Evolutionary conservation across 1,140 invertebrate genomes (phyloP).

Genomic region (Oryzaephilus surinamensis): DNA sequence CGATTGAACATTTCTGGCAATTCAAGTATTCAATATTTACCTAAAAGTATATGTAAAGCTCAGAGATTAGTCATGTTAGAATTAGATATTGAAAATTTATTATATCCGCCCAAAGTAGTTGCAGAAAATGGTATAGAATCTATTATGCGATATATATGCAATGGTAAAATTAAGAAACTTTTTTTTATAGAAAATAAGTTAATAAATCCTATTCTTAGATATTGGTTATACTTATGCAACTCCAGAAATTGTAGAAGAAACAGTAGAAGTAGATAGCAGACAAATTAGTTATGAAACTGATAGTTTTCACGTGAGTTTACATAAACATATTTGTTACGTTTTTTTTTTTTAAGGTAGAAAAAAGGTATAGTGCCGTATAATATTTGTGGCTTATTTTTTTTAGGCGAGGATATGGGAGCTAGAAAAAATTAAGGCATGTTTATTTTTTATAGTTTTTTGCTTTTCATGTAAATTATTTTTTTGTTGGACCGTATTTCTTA

Average conservation of each 20-base stretch:
- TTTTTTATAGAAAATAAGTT: conserved; percentile 5
- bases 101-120: conserved; percentile 51
- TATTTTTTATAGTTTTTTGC: conserved; percentile 28
- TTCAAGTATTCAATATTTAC: conserved; percentile 44
- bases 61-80: conserved; percentile 45
- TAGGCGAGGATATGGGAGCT: conserved; percentile 48
- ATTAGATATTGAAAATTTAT: conserved; percentile 49
- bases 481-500: neutral
- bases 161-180: conserved; percentile 29
- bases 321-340: neutral
- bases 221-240: conserved; percentile 15
- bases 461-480: conserved; percentile 1
- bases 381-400: conserved; percentile 37
- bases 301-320: conserved; percentile 9
- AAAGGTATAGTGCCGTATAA: conserved; percentile 2
- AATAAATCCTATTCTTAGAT: conserved; percentile 15
- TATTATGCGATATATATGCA: conserved; percentile 56
- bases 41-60: conserved; percentile 49
- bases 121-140: conserved; percentile 45
- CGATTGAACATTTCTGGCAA: conserved; percentile 49
- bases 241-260: conserved; percentile 7
- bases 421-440: conserved; percentile 53
- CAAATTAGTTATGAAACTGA: conserved; percentile 7
- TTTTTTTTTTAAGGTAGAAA: neutral
- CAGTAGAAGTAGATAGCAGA: neutral